A percentile compares a stretch with the other conserved stretches of the same genome.
Evolutionary conservation across 1,140 invertebrate species (phyloP).

Genomic region (Ruditapes philippinarum): DNA sequence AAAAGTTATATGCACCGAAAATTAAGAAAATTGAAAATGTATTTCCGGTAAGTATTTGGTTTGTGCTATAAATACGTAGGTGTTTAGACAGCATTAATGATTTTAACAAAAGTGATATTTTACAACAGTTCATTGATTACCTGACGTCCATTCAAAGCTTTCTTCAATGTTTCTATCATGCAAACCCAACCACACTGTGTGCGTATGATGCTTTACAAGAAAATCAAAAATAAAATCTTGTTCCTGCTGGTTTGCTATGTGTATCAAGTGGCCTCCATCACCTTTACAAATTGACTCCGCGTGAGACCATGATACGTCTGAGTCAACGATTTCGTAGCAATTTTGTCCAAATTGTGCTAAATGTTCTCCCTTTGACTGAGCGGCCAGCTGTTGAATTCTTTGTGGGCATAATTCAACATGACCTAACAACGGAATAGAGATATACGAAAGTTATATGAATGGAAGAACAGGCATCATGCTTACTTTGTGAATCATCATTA

Average conservation of each 20-base stretch:
- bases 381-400: neutral
- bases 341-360: neutral
- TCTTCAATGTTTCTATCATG: conserved; percentile 30
- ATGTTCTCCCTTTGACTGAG: neutral
- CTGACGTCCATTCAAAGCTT: conserved; percentile 45
- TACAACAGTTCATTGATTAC: neutral
- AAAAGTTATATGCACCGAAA: no score
- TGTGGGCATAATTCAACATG: neutral
- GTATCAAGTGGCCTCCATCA: conserved; percentile 29
- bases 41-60: no score
- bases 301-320: conserved; percentile 16
- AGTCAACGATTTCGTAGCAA: conserved; percentile 26
- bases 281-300: conserved; percentile 21
- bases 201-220: neutral
- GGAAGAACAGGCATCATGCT: no score
- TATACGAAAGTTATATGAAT: no score
- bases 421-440: no score
- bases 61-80: no score
- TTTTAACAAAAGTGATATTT: no score
- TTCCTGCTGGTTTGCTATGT: neutral
- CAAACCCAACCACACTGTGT: conserved; percentile 27
- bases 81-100: no score
- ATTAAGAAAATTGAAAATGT: no score
- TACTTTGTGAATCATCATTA: no score
- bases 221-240: conserved; percentile 18